Evolutionary conservation across 2,113 vertebrate species (phyloP), one percentile per base, ranked within the genome.

Genomic region (Corynorhinus townsendii): DNA sequence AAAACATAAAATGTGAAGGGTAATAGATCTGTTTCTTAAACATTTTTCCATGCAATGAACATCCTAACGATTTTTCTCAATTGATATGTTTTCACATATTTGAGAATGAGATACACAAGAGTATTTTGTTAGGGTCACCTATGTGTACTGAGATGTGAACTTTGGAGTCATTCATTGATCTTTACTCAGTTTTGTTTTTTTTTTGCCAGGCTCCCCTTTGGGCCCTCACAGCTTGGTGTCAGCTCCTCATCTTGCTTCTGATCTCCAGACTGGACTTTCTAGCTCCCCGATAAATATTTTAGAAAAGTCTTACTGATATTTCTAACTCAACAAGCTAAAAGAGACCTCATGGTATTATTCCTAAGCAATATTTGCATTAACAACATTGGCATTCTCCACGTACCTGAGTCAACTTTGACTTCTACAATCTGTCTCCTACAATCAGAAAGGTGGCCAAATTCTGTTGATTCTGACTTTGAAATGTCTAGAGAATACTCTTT

Each of bases 21-120:
- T 38, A 86, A 54, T 38, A 62, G 93, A 83, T 69, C 30, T 89
- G 45, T 69, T 96, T 96, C 73, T 87, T 83, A 88, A 86, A 71
- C 12, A 2, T 45, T 62, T 83, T 97, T 43, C 33, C 82, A 94
- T 83, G 90, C 91, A 95, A 94, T 89, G 33, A 72, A 56, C 43
- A 56, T 38, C 30, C 64, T 95, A 82, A 86, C 94, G 66, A 85
- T 96, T 87, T 96, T 92, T 94, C 95, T 62, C 11, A 19, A 30
- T 95, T 85, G 95, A 77, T 95, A 86, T 90, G 75, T 80, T 90
- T 92, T 96, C 84, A 56, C 75, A 30, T 45, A 62, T 85, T 47
- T 72, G n/a, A 68, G 24, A 84, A 90, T 71, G 66, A 96, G 33
- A 19, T 49, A 2, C 66, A 7, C 47, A 68, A 71, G 19, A 28